Conservation (phyloP, 2,797 vertebrate genomes). For the Lutjanus campechanus region DNA sequence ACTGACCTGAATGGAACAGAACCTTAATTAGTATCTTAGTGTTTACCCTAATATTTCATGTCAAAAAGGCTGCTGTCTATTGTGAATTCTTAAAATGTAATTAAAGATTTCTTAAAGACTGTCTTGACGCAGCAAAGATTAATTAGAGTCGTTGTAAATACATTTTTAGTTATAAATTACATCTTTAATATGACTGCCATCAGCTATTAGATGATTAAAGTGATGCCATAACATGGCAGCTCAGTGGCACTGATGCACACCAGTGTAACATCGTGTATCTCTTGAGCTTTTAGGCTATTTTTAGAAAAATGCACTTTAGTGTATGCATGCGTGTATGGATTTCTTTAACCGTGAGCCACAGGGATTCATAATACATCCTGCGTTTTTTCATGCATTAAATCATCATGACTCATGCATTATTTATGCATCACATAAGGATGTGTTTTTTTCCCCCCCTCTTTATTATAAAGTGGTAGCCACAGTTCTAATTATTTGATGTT, state of each 20-base stretch:
- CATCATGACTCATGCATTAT: background rate
- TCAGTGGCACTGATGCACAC: background rate
- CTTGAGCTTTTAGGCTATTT: background rate
- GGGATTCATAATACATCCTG: background rate
- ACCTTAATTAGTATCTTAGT: too few species aligned
- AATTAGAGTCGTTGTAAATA: background rate
- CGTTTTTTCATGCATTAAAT: constrained; percentile 1
- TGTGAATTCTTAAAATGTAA: background rate
- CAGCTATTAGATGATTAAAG: background rate
- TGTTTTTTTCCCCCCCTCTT: background rate
- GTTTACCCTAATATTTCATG: too few species aligned
- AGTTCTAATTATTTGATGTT: background rate
- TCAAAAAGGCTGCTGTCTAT: too few species aligned
- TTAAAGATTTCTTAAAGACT: background rate
- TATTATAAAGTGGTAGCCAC: background rate
- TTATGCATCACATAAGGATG: background rate
- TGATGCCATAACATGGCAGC: background rate
- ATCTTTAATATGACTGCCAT: background rate
- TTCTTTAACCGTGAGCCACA: background rate
- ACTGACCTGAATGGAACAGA: too few species aligned
- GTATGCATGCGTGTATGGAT: background rate
- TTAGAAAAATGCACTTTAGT: background rate
- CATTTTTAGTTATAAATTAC: background rate
- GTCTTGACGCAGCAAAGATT: background rate
- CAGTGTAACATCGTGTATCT: background rate